Conservation (phyloP, 2,113 vertebrate genomes). For the Cephalopholis sonnerati region DNA sequence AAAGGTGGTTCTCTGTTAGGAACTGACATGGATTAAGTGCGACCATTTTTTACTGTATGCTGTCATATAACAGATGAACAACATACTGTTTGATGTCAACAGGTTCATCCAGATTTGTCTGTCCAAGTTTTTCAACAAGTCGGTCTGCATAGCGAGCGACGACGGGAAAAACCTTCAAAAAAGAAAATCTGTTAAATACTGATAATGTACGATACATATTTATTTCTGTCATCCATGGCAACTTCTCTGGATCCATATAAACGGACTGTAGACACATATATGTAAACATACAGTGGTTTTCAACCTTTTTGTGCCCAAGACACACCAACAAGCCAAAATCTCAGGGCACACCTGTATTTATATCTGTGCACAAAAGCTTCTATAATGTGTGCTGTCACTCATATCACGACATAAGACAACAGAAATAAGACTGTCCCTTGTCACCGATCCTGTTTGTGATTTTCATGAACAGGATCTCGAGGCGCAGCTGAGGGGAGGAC, state of each 20-base stretch:
- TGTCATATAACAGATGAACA: background rate
- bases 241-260: background rate
- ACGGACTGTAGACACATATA: background rate
- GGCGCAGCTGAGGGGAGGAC: too few species aligned
- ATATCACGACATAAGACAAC: too few species aligned
- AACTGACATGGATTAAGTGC: background rate
- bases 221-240: background rate
- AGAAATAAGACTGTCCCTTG: too few species aligned
- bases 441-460: too few species aligned
- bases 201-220: background rate
- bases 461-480: too few species aligned
- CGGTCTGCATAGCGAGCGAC: slow-evolving; percentile 67
- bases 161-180: slow-evolving; percentile 75
- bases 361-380: too few species aligned
- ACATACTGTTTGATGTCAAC: slow-evolving; percentile 79
- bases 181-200: background rate
- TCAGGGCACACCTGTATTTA: too few species aligned
- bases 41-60: background rate
- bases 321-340: too few species aligned
- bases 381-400: too few species aligned
- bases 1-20: too few species aligned
- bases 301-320: too few species aligned
- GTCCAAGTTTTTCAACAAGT: slow-evolving; percentile 67
- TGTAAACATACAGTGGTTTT: background rate
- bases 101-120: slow-evolving; percentile 54